phyloP scores from a whole-genome alignment of 1,140 invertebrate species.

The Cotesia vestalis region DNA sequence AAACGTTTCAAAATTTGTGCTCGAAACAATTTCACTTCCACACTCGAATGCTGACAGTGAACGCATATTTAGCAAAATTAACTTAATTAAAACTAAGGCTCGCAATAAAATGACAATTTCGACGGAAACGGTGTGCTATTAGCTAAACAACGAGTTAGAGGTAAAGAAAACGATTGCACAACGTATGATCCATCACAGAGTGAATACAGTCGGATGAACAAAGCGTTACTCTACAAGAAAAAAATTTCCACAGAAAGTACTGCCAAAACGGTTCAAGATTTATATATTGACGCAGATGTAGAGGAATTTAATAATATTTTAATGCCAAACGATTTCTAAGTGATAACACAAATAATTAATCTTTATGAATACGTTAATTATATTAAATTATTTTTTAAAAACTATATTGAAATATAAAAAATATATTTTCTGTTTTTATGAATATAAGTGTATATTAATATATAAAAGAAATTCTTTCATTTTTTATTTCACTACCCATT shows the following conservation, averaged over 20 bases:
- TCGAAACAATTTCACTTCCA: constrained; percentile 37
- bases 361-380: background rate
- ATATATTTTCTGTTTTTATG: constrained; percentile 30
- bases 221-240: constrained; percentile 33
- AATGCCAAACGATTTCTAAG: constrained; percentile 34
- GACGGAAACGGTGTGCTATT: constrained; percentile 35
- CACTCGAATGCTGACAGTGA: constrained; percentile 37
- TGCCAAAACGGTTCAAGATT: constrained; percentile 29
- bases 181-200: constrained; percentile 34
- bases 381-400: constrained; percentile 10
- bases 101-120: constrained; percentile 35
- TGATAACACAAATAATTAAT: constrained; percentile 17
- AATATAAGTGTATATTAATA: constrained; percentile 30
- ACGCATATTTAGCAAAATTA: constrained; percentile 36
- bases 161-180: constrained; percentile 32
- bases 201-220: constrained; percentile 38
- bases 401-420: constrained; percentile 16
- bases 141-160: constrained; percentile 33
- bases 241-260: constrained; percentile 23
- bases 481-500: constrained; percentile 22
- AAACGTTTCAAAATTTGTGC: constrained; percentile 39
- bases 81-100: constrained; percentile 37
- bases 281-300: constrained; percentile 33
- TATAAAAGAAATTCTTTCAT: constrained; percentile 19
- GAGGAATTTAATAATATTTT: constrained; percentile 35